phyloP scores from a whole-genome alignment of 2,113 vertebrate genomes.

The Perccottus glenii region DNA sequence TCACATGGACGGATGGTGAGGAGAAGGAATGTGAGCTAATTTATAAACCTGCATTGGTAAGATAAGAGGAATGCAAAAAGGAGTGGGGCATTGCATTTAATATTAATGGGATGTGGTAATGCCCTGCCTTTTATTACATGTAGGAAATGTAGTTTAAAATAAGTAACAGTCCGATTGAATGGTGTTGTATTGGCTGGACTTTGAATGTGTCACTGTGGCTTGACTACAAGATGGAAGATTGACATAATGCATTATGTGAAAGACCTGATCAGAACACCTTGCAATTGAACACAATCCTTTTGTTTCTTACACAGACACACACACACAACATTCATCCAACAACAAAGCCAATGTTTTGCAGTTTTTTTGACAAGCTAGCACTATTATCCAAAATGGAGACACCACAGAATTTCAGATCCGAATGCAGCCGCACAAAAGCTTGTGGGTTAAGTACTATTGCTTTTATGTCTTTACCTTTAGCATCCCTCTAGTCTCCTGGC shows the following conservation, averaged over 20 bases:
- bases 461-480: constrained; percentile 76
- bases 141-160: constrained; percentile 49
- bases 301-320: constrained; percentile 13
- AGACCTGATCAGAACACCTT: constrained; percentile 46
- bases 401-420: constrained; percentile 49
- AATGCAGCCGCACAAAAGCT: constrained; percentile 68
- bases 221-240: constrained; percentile 51
- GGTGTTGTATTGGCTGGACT: constrained; percentile 35
- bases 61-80: constrained; percentile 67
- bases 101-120: constrained; percentile 59
- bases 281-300: constrained; percentile 46
- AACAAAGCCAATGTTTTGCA: constrained; percentile 58
- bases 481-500: constrained; percentile 65
- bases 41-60: constrained; percentile 62
- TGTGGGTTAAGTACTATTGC: constrained; percentile 71
- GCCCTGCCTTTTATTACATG: constrained; percentile 33
- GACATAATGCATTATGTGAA: constrained; percentile 47
- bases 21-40: constrained; percentile 62
- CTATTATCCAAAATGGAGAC: constrained; percentile 66
- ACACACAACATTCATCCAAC: constrained; percentile 50
- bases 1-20: constrained; percentile 42
- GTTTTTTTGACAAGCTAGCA: constrained; percentile 65
- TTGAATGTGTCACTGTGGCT: constrained; percentile 59
- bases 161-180: constrained; percentile 43
- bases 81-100: constrained; percentile 55